Evolutionary conservation across 1,140 invertebrate genomes (phyloP), one percentile per base, ranked within the genome.

Genomic region (Cotesia chilonis): DNA sequence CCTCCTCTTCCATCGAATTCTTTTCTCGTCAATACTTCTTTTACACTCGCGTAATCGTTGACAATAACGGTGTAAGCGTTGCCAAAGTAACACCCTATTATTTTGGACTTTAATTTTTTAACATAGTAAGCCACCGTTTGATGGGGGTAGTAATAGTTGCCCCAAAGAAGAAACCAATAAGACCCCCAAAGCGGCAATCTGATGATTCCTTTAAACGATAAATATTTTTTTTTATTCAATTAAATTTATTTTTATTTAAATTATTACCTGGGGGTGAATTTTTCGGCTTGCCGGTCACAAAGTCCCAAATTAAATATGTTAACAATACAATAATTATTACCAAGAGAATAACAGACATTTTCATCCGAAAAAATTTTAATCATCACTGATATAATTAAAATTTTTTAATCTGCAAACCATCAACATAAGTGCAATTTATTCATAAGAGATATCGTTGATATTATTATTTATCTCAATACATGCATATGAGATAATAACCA

Each of bases 21-120:
- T n/a, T 80, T 78, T 64, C 78, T 82, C 10, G 75, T 75, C 0
- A 88, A 73, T 7, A 88, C 60, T 75, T 89, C 81, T n/a, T 82
- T 85, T 0, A 88, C 81, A 12, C 74, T 81, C 9, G 80, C 76
- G 4, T 80, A 79, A 75, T 80, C 83, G 51, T 86, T 86, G 4
- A 82, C 85, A 0, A 88, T 78, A 2, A 85, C 75, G 0, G 77
- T 73, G 4, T 80, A 83, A 70, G 70, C 75, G 4, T 71, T 9
- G 1, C 88, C 88, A 1, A 89, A 28, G 63, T 85, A 81, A 1
- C 87, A 75, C 0, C 87, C 85, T 9, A 89, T 74, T 14, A 88
- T 77, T 63, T 86, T 85, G 4, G 88, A 87, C 55, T 87, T 83
- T 55, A 88, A 85, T 69, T 81, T 80, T 0, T 81, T 70, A 1